These are phyloP conservation scores for Drosophila quadrilineata DNA, from an alignment of 1,140 invertebrate species.

Conservation along the genomic window DNA sequence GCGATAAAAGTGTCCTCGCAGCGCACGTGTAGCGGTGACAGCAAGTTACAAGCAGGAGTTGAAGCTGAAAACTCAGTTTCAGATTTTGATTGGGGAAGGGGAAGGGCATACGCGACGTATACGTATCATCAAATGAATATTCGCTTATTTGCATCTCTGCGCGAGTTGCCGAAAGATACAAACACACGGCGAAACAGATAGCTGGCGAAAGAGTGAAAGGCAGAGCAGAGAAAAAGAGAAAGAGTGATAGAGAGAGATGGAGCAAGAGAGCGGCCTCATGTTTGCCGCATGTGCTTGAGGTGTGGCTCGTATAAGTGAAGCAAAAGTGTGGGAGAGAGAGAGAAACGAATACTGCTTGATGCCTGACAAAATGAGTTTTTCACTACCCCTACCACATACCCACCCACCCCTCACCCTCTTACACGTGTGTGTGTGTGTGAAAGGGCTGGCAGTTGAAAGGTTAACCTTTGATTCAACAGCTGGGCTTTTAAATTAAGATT, in stretches of 20 bases:
- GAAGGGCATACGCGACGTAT: conserved; percentile 18
- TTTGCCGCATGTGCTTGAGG: conserved; percentile 32
- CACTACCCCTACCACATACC: too few species aligned
- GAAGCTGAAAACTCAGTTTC: too few species aligned
- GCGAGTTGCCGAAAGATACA: conserved; percentile 20
- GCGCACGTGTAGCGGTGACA: conserved; percentile 62
- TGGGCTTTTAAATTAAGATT: conserved; percentile 79
- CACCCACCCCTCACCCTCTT: too few species aligned
- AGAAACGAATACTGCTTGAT: neutral
- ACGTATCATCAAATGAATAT: conserved; percentile 78
- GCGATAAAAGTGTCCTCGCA: conserved; percentile 56
- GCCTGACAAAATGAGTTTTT: conserved; percentile 73
- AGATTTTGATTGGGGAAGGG: neutral
- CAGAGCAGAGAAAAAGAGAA: conserved; percentile 1
- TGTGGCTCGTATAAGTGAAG: conserved; percentile 21
- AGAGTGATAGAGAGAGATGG: neutral
- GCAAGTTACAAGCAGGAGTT: too few species aligned
- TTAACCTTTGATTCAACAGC: conserved; percentile 79
- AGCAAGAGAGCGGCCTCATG: conserved; percentile 17
- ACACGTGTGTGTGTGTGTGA: conserved; percentile 11
- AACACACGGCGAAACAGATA: too few species aligned
- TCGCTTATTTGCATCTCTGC: conserved; percentile 75
- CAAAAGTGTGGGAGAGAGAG: conserved; percentile 3
- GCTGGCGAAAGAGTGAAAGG: neutral
- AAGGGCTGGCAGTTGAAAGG: conserved; percentile 48